Percentiles rank a stretch among this genome's conserved stretches.
These are phyloP conservation scores for Seriola aureovittata DNA, from an alignment of 2,113 vertebrate species.

Conservation along the genomic window DNA sequence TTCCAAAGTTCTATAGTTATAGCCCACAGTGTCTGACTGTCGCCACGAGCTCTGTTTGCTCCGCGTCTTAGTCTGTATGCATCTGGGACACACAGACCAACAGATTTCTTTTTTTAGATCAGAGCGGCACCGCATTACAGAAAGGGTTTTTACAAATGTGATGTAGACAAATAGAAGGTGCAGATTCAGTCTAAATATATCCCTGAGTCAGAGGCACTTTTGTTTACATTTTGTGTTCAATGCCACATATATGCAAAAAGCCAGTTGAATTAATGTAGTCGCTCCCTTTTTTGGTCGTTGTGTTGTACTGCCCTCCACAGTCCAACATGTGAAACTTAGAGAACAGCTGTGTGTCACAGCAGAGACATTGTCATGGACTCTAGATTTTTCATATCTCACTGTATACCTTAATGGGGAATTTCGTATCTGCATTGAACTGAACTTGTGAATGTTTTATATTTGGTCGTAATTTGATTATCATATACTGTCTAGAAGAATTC, in stretches of 20 bases:
- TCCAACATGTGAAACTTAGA: not conserved
- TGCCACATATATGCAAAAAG: slow-evolving; percentile 23
- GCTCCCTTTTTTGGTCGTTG: not conserved
- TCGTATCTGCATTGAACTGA: not conserved
- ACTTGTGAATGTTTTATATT: not conserved
- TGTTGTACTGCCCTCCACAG: slow-evolving; percentile 74
- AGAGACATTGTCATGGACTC: not conserved
- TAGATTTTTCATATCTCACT: not conserved
- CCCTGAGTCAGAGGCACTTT: not conserved
- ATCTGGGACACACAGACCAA: slow-evolving; percentile 17
- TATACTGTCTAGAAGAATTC: not conserved
- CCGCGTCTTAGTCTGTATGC: slow-evolving; percentile 1
- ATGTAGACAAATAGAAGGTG: not conserved
- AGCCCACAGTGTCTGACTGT: slow-evolving; percentile 46
- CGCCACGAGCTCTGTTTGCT: slow-evolving; percentile 4
- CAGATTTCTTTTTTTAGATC: slow-evolving; percentile 19
- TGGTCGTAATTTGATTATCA: slow-evolving; percentile 1
- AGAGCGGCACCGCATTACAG: not conserved
- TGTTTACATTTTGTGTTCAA: slow-evolving; percentile 27
- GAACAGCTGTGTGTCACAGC: not conserved
- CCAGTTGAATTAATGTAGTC: not conserved
- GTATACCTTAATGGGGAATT: not conserved
- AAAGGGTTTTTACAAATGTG: not conserved
- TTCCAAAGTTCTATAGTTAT: slow-evolving; percentile 60
- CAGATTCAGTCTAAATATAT: slow-evolving; percentile 4